Conservation (phyloP, 35 echinoderm and acorn worm species). For the Holothuria glaberrima region DNA sequence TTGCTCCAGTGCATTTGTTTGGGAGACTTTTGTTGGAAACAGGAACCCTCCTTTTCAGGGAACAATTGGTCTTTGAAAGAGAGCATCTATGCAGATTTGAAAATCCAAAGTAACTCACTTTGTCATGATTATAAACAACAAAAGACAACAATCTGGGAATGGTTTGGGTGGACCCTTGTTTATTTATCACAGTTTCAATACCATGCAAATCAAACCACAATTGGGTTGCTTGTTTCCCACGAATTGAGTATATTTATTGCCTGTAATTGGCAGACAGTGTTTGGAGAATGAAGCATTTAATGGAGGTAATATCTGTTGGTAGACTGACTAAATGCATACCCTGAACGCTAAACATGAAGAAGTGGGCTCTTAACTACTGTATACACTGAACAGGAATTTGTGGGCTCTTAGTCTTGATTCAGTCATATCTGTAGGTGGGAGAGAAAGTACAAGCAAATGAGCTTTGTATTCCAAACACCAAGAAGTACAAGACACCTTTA, state of each 20-base stretch:
- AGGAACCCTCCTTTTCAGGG: slow-evolving; percentile 23
- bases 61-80: slow-evolving; percentile 28
- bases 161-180: slow-evolving; percentile 39
- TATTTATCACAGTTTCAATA: slow-evolving; percentile 56
- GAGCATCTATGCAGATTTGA: slow-evolving; percentile 27
- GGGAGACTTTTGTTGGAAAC: slow-evolving; percentile 45
- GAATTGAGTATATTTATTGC: slow-evolving; percentile 45
- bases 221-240: slow-evolving; percentile 45
- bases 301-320: no score
- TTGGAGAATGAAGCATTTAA: not conserved
- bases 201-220: slow-evolving; percentile 40
- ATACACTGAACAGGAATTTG: no score
- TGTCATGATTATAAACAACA: slow-evolving; percentile 55
- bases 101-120: slow-evolving; percentile 54
- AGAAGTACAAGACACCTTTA: no score
- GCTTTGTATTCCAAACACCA: no score
- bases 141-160: slow-evolving; percentile 35
- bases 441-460: no score
- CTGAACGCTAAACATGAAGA: no score
- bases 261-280: slow-evolving; percentile 47
- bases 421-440: no score
- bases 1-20: slow-evolving; percentile 48
- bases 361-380: no score
- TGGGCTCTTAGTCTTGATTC: no score
- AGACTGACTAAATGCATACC: no score